Conservation (phyloP, 1,140 invertebrate genomes). For the Homarus americanus region DNA sequence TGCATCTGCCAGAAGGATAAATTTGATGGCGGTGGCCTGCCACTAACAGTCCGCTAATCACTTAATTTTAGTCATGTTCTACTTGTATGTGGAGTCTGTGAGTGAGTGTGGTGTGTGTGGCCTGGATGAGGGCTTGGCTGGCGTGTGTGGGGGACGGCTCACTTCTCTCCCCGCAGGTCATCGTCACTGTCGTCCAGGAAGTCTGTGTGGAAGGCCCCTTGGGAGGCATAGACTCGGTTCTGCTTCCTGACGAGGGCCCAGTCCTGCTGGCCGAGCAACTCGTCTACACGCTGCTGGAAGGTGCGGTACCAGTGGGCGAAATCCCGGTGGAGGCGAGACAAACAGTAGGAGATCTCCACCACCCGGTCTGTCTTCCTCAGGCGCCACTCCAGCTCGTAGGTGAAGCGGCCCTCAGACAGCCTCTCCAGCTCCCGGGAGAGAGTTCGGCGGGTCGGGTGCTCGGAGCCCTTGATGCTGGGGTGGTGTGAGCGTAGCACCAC, state of each 20-base stretch:
- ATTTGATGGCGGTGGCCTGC: background rate
- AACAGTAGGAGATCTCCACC: slow-evolving; percentile 55
- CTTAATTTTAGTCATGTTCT: slow-evolving; percentile 17
- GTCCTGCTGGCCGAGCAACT: slow-evolving; percentile 53
- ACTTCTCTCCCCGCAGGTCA: slow-evolving; percentile 17
- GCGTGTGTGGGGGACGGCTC: background rate
- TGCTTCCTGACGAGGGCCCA: slow-evolving; percentile 28
- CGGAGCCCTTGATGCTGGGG: slow-evolving; percentile 63
- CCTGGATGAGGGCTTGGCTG: background rate
- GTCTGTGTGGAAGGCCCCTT: slow-evolving; percentile 57
- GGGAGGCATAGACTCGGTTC: slow-evolving; percentile 23
- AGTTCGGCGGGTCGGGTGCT: slow-evolving; percentile 58
- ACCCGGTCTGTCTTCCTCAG: slow-evolving; percentile 63
- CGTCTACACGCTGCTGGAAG: slow-evolving; percentile 66
- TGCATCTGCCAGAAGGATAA: background rate
- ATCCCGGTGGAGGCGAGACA: slow-evolving; percentile 61
- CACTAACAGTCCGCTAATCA: background rate
- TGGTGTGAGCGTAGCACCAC: slow-evolving; percentile 66
- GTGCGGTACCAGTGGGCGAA: slow-evolving; percentile 72
- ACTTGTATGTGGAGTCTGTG: background rate
- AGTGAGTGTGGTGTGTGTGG: background rate
- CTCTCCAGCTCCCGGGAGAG: slow-evolving; percentile 57
- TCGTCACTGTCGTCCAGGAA: slow-evolving; percentile 14
- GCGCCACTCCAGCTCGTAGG: slow-evolving; percentile 69
- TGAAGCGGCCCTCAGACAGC: slow-evolving; percentile 50